A percentile compares a stretch with the other conserved stretches of the same genome.
These are phyloP conservation scores for Vulpes ferrilata DNA, from an alignment of 2,113 vertebrate genomes.

Conservation along the genomic window DNA sequence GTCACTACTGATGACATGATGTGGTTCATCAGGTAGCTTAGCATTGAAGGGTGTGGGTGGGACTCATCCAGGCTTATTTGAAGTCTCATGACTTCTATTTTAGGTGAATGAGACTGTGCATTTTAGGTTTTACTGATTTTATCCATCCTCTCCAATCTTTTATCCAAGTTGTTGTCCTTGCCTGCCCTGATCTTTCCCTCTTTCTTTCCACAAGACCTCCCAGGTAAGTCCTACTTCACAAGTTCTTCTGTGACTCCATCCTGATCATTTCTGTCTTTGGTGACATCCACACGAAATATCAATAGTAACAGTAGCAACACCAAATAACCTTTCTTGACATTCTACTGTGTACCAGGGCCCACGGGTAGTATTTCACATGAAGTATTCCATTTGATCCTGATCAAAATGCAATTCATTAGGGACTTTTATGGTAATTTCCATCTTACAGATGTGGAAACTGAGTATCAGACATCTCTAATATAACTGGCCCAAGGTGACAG, in stretches of 20 bases:
- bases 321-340: neutral
- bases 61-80: neutral
- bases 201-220: neutral
- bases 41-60: neutral
- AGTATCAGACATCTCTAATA: neutral
- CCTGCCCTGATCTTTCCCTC: neutral
- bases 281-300: neutral
- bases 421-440: neutral
- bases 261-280: neutral
- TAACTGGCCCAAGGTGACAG: neutral
- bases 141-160: neutral
- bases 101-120: neutral
- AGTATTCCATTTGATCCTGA: neutral
- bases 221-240: neutral
- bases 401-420: neutral
- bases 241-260: neutral
- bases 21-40: neutral
- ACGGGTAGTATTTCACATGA: neutral
- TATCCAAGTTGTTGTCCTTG: neutral
- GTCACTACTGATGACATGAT: neutral
- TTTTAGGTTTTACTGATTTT: neutral
- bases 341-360: neutral
- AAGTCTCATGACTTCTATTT: neutral
- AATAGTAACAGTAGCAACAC: neutral
- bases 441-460: neutral